phyloP scores from a whole-genome alignment of 2,888 invertebrate species.

The Mesodorylaimus sp. region DNA sequence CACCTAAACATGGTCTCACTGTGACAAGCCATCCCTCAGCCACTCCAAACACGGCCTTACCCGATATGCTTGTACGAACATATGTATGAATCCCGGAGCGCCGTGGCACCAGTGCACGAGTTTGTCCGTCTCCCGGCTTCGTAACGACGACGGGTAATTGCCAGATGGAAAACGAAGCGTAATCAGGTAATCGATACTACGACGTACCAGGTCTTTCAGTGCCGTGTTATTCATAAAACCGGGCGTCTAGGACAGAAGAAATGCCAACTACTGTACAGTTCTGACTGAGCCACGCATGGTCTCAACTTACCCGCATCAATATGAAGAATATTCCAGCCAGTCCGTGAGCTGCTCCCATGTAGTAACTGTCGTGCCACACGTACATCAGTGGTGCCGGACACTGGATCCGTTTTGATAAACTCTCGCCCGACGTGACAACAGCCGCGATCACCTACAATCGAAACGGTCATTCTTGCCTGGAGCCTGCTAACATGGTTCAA shows the following conservation, averaged over 20 bases:
- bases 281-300: background rate
- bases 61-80: conserved; percentile 36
- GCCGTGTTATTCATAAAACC: background rate
- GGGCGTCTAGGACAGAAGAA: conserved; percentile 3
- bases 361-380: conserved; percentile 66
- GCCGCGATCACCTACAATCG: conserved; percentile 42
- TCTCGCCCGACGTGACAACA: conserved; percentile 44
- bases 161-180: conserved; percentile 34
- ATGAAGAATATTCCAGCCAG: conserved; percentile 62
- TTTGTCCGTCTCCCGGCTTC: conserved; percentile 46
- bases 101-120: conserved; percentile 86
- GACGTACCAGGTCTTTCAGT: background rate
- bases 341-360: conserved; percentile 76
- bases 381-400: conserved; percentile 48
- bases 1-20: conserved; percentile 37
- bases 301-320: conserved; percentile 48
- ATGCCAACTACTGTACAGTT: background rate
- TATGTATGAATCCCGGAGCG: conserved; percentile 62
- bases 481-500: conserved; percentile 1
- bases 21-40: no score
- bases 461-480: conserved; percentile 4
- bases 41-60: no score
- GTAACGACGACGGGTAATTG: conserved; percentile 56
- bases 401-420: conserved; percentile 36
- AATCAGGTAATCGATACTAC: conserved; percentile 29